Conservation (phyloP, 2,113 vertebrate species). For the Toxostoma redivivum region DNA sequence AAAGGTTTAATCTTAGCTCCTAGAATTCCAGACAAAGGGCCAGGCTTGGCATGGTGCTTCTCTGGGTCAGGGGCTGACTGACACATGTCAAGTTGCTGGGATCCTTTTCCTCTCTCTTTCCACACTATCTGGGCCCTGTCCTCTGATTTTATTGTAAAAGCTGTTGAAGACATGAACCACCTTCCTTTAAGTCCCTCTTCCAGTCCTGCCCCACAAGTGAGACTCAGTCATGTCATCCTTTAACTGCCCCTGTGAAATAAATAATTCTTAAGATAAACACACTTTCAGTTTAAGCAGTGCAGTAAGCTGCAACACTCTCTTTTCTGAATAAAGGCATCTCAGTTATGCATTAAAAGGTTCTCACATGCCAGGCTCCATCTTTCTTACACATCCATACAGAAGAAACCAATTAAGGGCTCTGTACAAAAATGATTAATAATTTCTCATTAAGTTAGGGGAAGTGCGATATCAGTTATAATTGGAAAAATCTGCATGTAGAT, state of each 20-base stretch:
- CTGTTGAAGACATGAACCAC: neutral
- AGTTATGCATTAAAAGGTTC: neutral
- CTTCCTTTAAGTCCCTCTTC: neutral
- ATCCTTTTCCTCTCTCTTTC: neutral
- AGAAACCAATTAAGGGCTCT: neutral
- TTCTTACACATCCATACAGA: neutral
- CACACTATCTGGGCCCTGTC: neutral
- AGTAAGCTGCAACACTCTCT: neutral
- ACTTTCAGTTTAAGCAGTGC: neutral
- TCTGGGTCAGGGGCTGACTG: neutral
- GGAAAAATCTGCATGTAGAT: neutral
- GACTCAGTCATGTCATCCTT: neutral
- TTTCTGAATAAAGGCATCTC: neutral
- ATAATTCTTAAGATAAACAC: neutral
- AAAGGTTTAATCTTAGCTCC: neutral
- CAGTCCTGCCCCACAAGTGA: neutral
- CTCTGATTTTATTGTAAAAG: neutral
- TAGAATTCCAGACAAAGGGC: neutral
- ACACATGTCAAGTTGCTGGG: neutral
- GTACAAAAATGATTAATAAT: neutral
- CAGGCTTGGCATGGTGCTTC: fast-evolving
- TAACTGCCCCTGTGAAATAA: neutral
- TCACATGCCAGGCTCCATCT: neutral
- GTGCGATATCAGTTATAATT: neutral
- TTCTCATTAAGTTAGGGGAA: neutral